Percentiles rank a stretch among this genome's conserved stretches.
phyloP scores from a whole-genome alignment of 1,140 invertebrate genomes.

The Temnothorax longispinosus region DNA sequence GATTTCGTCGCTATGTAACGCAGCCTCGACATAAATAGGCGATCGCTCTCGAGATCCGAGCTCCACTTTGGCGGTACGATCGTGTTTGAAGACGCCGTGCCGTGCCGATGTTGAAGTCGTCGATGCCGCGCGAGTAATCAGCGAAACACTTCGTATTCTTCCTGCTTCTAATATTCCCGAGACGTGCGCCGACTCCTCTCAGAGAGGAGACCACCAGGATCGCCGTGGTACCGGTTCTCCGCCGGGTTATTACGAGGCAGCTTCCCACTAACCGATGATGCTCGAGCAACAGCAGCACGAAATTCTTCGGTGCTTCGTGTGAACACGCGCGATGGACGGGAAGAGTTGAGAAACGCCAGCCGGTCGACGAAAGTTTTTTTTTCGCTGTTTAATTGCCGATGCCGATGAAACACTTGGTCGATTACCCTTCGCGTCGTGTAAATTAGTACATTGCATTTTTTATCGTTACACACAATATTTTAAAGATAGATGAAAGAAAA shows the following conservation, averaged over 20 bases:
- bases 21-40: constrained; percentile 35
- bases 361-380: constrained; percentile 5
- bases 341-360: constrained; percentile 11
- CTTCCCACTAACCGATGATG: constrained; percentile 63
- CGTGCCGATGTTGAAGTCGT: constrained; percentile 4
- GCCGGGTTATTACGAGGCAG: constrained; percentile 69
- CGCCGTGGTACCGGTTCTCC: constrained; percentile 74
- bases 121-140: constrained; percentile 65
- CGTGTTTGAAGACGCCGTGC: constrained; percentile 25
- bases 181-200: constrained; percentile 73
- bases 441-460: constrained; percentile 10
- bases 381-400: constrained; percentile 1
- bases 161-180: constrained; percentile 74
- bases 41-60: constrained; percentile 1
- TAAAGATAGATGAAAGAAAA: neutral
- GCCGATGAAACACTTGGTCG: constrained; percentile 12
- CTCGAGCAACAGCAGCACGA: constrained; percentile 60
- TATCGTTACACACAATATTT: neutral
- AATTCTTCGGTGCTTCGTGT: constrained; percentile 68
- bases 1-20: neutral
- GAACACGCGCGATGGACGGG: constrained; percentile 49
- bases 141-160: constrained; percentile 72
- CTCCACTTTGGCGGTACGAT: constrained; percentile 31
- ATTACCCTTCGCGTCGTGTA: neutral
- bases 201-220: constrained; percentile 75